Base-by-base conservation (phyloP, 2,113 vertebrate species). In the Seriola rivoliana region DNA sequence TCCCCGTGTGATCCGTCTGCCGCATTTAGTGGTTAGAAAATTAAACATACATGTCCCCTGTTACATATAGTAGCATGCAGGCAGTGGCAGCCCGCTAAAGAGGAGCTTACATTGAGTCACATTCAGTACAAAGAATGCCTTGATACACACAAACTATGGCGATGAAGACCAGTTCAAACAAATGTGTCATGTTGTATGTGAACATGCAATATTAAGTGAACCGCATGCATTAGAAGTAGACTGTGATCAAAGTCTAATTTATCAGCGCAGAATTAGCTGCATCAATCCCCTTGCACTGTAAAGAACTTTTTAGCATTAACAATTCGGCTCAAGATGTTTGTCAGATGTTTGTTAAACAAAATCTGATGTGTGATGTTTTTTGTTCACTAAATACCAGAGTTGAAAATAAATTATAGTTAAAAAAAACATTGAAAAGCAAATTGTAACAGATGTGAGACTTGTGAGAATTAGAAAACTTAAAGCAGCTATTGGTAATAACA, bases 221-320 rank as follows among this genome's bases (percentile, higher is more conserved):
- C 12, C 0, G 8, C 66, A 67, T 72, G 59, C 19, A 40, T 73
- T 64, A 72, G 50, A 64, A 75, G 62, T 52, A 64, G 85, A 82
- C 89, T 79, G 87, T 87, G 87, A 88, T 75, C 38, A 13, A 62
- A 50, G 60, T 77, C 64, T 50, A 75, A 78, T 75, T 81, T 23
- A 82, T 87, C 82, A 77, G 78, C 40, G 36, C 77, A 75, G 34
- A 66, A n/a, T 69, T 70, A 69, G 86, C 80, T 75, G 52, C 17
- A 34, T 52, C 16, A 81, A 75, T 38, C 77, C 75, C 74, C 58
- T 72, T 79, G 81, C 81, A 85, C 85, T 86, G 86, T 36, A 59
- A 58, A 46, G 40, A 66, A 58, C 36, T 13, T 66, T 77, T 8
- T 65, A 1, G 32, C 23, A 58, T 66, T 62, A 46, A 75, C 72